Evolutionary conservation across 2,888 invertebrate genomes (phyloP).

Genomic region (Tipula helvola): DNA sequence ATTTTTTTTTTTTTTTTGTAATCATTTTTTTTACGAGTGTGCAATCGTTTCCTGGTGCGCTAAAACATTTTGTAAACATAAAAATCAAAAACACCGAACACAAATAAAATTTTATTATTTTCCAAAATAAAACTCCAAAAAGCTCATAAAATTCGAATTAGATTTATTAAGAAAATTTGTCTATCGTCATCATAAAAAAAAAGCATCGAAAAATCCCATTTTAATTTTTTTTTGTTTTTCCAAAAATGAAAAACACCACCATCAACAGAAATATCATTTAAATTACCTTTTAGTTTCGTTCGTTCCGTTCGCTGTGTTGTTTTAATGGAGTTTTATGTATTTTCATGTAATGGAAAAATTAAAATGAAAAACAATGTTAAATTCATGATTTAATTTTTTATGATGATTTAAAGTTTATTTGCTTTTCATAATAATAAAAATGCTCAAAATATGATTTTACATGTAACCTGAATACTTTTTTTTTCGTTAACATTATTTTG

Average conservation of each 20-base stretch:
- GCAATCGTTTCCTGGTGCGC: not conserved
- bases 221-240: not conserved
- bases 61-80: not conserved
- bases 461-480: not conserved
- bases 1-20: not conserved
- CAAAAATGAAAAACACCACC: not conserved
- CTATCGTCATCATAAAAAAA: not conserved
- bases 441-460: not conserved
- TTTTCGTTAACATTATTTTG: not conserved
- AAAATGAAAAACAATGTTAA: not conserved
- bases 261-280: not conserved
- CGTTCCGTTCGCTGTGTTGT: not conserved
- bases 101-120: not conserved
- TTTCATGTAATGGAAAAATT: not conserved
- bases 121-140: not conserved
- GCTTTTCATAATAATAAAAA: not conserved
- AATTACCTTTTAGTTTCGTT: not conserved
- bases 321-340: not conserved
- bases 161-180: slow-evolving; percentile 4
- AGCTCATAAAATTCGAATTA: not conserved
- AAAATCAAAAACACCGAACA: not conserved
- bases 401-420: slow-evolving; percentile 4
- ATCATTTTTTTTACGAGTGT: not conserved
- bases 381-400: slow-evolving; percentile 4
- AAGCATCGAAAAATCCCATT: not conserved